A percentile compares a stretch with the other conserved stretches of the same genome.
These are phyloP conservation scores for Liparis tanakae DNA, from an alignment of 2,797 vertebrate genomes.

Conservation along the genomic window DNA sequence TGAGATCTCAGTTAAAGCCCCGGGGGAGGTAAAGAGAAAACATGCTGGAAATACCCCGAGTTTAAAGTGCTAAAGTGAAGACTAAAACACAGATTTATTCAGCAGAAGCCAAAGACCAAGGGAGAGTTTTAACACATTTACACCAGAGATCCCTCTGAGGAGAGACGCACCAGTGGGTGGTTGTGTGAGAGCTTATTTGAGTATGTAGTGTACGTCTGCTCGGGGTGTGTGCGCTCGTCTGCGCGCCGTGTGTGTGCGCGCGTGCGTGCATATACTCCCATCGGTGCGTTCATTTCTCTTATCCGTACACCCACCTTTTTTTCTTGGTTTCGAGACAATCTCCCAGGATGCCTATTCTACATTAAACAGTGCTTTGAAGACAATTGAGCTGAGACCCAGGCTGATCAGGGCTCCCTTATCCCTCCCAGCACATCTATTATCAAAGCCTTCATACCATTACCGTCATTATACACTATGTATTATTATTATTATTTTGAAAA, in stretches of 20 bases:
- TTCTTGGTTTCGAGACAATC: constrained; percentile 80
- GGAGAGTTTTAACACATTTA: constrained; percentile 86
- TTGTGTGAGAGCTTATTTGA: constrained; percentile 77
- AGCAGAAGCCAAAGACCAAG: constrained; percentile 85
- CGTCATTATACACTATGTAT: constrained; percentile 85
- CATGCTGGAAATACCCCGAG: constrained; percentile 81
- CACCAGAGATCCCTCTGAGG: constrained; percentile 80
- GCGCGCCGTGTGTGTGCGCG: constrained; percentile 5
- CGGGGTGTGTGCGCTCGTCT: constrained; percentile 22
- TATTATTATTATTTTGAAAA: constrained; percentile 88
- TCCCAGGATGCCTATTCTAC: constrained; percentile 80
- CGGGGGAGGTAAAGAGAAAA: constrained; percentile 73
- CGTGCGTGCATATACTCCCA: constrained; percentile 56
- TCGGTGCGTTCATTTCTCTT: constrained; percentile 75
- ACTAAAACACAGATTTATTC: constrained; percentile 86
- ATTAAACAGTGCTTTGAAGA: constrained; percentile 86
- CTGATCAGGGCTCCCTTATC: constrained; percentile 83
- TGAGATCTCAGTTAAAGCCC: constrained; percentile 80
- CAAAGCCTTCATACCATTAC: constrained; percentile 83
- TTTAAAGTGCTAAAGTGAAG: constrained; percentile 84
- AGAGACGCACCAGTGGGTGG: constrained; percentile 76
- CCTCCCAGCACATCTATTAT: constrained; percentile 84
- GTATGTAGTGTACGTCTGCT: constrained; percentile 61
- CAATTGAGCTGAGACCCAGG: constrained; percentile 82
- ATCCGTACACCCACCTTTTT: constrained; percentile 80